phyloP scores from a whole-genome alignment of 2,113 vertebrate species.

The Emydocephalus ijimae region DNA sequence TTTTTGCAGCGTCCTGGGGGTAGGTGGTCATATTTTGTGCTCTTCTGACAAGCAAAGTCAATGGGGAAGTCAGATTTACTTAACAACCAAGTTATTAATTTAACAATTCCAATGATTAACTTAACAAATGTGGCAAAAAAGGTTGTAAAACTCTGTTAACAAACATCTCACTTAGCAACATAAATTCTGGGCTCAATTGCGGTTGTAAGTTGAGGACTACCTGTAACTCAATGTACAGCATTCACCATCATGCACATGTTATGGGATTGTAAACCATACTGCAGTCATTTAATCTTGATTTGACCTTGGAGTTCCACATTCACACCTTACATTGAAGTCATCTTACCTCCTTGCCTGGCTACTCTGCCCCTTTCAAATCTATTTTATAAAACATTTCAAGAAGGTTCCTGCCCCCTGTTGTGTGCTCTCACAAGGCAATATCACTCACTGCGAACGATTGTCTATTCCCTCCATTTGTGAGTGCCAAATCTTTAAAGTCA shows the following conservation, averaged over 20 bases:
- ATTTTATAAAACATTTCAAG: slow-evolving; percentile 41
- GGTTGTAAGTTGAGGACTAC: not conserved
- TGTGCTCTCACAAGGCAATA: slow-evolving; percentile 31
- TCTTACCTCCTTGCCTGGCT: not conserved
- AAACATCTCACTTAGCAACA: not conserved
- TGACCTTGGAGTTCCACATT: slow-evolving; percentile 40
- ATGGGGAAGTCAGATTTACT: not conserved
- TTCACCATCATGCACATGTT: not conserved
- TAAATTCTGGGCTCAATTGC: not conserved
- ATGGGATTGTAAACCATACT: not conserved
- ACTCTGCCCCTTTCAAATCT: slow-evolving; percentile 5
- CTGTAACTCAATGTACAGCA: not conserved
- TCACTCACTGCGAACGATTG: not conserved
- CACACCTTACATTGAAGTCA: not conserved
- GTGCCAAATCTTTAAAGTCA: slow-evolving; percentile 47
- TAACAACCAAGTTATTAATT: not conserved
- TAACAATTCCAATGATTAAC: not conserved
- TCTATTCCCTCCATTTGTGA: not conserved
- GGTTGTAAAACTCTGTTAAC: not conserved
- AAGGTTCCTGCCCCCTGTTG: slow-evolving; percentile 29
- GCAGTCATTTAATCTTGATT: not conserved
- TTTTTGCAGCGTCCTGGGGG: not conserved
- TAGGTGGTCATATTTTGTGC: not conserved
- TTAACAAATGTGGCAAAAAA: not conserved
- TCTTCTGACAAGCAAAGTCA: not conserved